phyloP scores from a whole-genome alignment of 2,113 vertebrate genomes.

The Nettapus auritus region DNA sequence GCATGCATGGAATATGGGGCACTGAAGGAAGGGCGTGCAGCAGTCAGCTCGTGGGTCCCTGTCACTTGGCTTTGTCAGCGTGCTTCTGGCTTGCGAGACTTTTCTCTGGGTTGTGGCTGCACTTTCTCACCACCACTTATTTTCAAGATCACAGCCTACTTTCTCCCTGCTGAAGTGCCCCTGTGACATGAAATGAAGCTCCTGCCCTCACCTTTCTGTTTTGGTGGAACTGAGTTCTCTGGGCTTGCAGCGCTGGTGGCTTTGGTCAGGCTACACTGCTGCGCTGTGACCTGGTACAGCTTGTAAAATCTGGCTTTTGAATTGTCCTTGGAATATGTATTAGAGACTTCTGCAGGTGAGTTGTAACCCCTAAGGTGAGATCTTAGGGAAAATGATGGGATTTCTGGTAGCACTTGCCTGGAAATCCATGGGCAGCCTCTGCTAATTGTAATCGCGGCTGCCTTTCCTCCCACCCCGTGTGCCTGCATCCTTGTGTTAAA shows the following conservation, averaged over 20 bases:
- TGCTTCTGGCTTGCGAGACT: not conserved
- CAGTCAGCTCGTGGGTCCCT: no score
- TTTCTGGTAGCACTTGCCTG: not conserved
- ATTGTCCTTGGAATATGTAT: not conserved
- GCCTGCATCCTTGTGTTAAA: not conserved
- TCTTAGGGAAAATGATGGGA: not conserved
- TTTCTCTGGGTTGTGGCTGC: not conserved
- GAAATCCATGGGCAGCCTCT: not conserved
- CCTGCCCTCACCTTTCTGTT: not conserved
- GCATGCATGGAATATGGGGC: not conserved
- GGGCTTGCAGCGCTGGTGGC: not conserved
- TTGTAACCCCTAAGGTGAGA: not conserved
- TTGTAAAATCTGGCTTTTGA: not conserved
- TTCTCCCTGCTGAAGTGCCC: no score
- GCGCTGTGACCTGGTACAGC: not conserved
- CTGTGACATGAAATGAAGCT: no score
- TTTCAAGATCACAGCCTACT: not conserved
- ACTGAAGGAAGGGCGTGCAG: not conserved
- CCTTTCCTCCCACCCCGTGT: not conserved
- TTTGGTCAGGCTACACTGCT: no score
- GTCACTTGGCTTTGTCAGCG: no score
- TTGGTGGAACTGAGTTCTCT: not conserved
- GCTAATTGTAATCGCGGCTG: not conserved
- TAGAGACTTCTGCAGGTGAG: not conserved
- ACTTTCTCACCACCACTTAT: not conserved